phyloP scores from a whole-genome alignment of 2,888 invertebrate genomes.

The Alcis repandata region DNA sequence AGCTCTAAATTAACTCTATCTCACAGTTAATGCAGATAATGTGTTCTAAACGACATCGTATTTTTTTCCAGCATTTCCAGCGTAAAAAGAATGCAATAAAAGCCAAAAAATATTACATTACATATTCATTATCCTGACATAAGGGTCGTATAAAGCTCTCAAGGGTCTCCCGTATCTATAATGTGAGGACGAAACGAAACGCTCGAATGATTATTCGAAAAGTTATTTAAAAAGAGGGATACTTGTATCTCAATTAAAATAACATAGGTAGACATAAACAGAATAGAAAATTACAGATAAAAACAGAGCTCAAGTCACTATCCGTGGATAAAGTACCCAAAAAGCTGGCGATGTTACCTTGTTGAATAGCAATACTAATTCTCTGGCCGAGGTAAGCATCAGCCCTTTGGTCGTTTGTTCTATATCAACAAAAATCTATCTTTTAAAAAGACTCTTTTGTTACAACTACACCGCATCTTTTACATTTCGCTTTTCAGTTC shows the following conservation, averaged over 20 bases:
- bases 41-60: not conserved
- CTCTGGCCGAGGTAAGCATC: no score
- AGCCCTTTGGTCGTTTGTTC: no score
- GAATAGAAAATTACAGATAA: no score
- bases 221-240: constrained; percentile 15
- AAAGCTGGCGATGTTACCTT: no score
- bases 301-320: no score
- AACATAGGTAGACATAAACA: no score
- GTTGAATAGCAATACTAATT: no score
- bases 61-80: not conserved
- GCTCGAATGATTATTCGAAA: constrained; percentile 1
- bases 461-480: constrained; percentile 15
- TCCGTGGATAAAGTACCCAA: no score
- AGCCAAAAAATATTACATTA: constrained; percentile 22
- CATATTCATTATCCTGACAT: constrained; percentile 21
- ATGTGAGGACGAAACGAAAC: constrained; percentile 6
- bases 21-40: not conserved
- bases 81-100: constrained; percentile 7
- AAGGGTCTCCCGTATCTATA: constrained; percentile 3
- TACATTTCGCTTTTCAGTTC: constrained; percentile 19
- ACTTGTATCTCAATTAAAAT: no score
- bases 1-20: no score
- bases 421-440: no score
- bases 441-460: no score
- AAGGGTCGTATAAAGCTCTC: constrained; percentile 15